Evolutionary conservation across 2,113 vertebrate genomes (phyloP).

Genomic region (Ellobius talpinus): DNA sequence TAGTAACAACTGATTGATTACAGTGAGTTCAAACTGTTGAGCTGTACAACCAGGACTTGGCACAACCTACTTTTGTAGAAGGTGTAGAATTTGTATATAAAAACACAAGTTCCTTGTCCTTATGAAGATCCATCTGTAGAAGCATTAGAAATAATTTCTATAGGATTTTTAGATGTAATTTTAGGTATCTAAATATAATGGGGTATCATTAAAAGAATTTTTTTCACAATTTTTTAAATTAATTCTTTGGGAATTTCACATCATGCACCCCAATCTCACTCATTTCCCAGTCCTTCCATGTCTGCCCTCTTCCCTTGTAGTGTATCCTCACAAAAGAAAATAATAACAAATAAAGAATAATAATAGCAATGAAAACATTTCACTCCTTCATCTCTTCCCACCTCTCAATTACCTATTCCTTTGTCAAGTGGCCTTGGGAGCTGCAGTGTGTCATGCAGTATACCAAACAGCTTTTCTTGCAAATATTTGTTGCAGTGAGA

Average conservation of each 20-base stretch:
- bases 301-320: no score
- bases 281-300: no score
- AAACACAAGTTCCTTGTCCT: neutral
- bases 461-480: neutral
- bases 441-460: no score
- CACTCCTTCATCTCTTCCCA: no score
- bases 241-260: no score
- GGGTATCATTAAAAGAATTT: neutral
- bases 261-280: no score
- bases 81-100: neutral
- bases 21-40: neutral
- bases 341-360: no score
- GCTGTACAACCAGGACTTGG: neutral
- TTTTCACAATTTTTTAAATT: no score
- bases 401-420: no score
- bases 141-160: neutral
- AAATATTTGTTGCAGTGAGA: neutral
- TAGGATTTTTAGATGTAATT: neutral
- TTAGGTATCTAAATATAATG: neutral
- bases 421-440: no score
- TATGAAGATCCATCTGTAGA: neutral
- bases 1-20: neutral
- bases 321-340: no score
- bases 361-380: no score
- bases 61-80: neutral